Conservation (phyloP, 2,888 invertebrate species). For the Flexamia atlantica region DNA sequence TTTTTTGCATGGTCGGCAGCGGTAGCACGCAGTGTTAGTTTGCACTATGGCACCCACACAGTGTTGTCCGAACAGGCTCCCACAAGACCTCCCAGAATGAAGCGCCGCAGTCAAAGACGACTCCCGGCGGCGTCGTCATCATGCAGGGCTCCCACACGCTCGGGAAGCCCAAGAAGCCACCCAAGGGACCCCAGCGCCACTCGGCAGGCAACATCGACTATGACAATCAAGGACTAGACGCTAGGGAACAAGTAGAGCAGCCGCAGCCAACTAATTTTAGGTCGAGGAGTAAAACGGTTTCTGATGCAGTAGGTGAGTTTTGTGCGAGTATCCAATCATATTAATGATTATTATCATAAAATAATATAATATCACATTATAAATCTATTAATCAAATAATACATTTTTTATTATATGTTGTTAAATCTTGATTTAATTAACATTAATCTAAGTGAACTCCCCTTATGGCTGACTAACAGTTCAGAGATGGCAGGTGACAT, state of each 20-base stretch:
- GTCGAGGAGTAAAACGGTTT: slow-evolving; percentile 93
- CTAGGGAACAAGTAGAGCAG: slow-evolving; percentile 70
- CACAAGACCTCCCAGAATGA: slow-evolving; percentile 59
- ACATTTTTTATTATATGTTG: no score
- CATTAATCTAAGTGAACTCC: no score
- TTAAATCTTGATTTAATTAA: no score
- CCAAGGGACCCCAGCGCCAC: slow-evolving; percentile 86
- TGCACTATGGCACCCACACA: slow-evolving; percentile 5
- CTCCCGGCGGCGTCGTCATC: slow-evolving; percentile 73
- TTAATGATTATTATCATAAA: not conserved
- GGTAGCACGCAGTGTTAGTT: slow-evolving; percentile 40
- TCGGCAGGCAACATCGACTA: slow-evolving; percentile 92
- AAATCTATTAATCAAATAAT: no score
- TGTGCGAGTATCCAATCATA: no score
- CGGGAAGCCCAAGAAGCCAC: slow-evolving; percentile 86
- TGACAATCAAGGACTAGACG: slow-evolving; percentile 76
- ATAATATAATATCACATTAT: no score
- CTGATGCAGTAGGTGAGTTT: slow-evolving; percentile 85
- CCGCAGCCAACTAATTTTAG: slow-evolving; percentile 80
- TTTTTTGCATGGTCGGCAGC: slow-evolving; percentile 23
- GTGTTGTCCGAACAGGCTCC: slow-evolving; percentile 56
- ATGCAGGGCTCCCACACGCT: slow-evolving; percentile 89
- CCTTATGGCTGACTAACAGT: no score
- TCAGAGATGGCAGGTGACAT: no score
- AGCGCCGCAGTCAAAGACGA: slow-evolving; percentile 65